phyloP scores from a whole-genome alignment of 2,888 invertebrate species.

The Callyntrura guangdongensis region DNA sequence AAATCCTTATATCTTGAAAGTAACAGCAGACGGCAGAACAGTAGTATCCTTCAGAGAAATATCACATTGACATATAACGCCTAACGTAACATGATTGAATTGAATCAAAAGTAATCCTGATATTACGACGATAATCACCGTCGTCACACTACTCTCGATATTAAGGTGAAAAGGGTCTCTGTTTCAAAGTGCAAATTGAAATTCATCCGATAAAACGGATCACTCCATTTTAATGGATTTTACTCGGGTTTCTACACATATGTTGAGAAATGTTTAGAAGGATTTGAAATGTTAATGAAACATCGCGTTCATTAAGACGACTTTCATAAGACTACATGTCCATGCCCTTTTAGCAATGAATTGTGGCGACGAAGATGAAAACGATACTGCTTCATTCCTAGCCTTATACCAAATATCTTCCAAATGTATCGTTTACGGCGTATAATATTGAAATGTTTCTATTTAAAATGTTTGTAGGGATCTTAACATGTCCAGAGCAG shows the following conservation, averaged over 20 bases:
- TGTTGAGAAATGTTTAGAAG: not conserved
- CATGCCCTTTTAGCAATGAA: not conserved
- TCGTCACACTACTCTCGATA: not conserved
- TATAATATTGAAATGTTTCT: too few relatives aligned
- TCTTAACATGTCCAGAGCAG: too few relatives aligned
- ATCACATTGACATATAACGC: too few relatives aligned
- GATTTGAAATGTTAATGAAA: too few relatives aligned
- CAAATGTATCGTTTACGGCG: too few relatives aligned
- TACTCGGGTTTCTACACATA: not conserved
- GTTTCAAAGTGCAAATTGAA: not conserved
- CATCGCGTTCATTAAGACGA: not conserved
- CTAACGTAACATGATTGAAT: not conserved
- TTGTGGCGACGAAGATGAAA: too few relatives aligned
- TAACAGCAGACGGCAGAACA: too few relatives aligned
- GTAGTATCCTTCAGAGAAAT: too few relatives aligned
- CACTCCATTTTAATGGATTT: not conserved
- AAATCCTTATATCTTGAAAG: too few relatives aligned
- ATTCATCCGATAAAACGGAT: not conserved
- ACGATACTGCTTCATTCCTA: too few relatives aligned
- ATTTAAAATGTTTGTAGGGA: too few relatives aligned
- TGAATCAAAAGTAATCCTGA: not conserved
- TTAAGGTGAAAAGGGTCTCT: not conserved
- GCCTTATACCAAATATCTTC: too few relatives aligned
- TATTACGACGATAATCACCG: slow-evolving; percentile 5
- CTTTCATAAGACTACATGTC: not conserved